Conservation (phyloP, 2,888 invertebrate species). For the Polia nebulosa region DNA sequence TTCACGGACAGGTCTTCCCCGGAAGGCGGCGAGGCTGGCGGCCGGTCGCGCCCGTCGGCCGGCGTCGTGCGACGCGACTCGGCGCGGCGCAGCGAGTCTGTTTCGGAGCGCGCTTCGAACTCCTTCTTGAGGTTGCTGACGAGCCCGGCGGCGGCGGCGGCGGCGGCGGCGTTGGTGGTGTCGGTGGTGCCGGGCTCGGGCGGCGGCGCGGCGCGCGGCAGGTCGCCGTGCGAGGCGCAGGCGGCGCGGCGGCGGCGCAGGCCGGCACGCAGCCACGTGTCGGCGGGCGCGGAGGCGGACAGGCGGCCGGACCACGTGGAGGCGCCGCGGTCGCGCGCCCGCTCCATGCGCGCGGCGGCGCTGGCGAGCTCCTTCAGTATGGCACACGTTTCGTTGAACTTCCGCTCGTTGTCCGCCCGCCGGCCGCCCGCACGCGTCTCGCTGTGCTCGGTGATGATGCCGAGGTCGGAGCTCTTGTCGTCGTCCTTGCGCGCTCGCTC, state of each 20-base stretch:
- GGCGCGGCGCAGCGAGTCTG: slow-evolving; percentile 69
- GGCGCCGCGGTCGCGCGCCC: slow-evolving; percentile 81
- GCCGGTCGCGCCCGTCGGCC: slow-evolving; percentile 67
- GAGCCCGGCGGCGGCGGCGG: slow-evolving; percentile 91
- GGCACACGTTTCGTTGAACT: slow-evolving; percentile 91
- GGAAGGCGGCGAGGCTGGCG: slow-evolving; percentile 93
- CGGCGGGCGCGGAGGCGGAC: slow-evolving; percentile 90
- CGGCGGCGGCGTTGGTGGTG: slow-evolving; percentile 80
- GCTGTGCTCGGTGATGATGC: slow-evolving; percentile 82
- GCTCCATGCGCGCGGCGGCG: slow-evolving; percentile 83
- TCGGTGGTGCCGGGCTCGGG: slow-evolving; percentile 64
- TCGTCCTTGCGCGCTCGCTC: slow-evolving; percentile 68
- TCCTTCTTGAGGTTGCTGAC: slow-evolving; percentile 97
- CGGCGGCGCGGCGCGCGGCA: slow-evolving; percentile 79
- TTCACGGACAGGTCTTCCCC: slow-evolving; percentile 93
- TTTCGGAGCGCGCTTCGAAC: slow-evolving; percentile 93
- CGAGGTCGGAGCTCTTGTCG: slow-evolving; percentile 76
- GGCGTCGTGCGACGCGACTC: slow-evolving; percentile 68
- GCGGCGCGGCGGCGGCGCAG: slow-evolving; percentile 84
- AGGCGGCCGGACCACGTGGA: slow-evolving; percentile 89
- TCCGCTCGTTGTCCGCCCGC: slow-evolving; percentile 83
- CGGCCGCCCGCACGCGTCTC: slow-evolving; percentile 69
- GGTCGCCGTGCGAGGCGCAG: slow-evolving; percentile 84
- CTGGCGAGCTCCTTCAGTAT: slow-evolving; percentile 90
- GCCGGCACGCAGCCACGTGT: slow-evolving; percentile 87